Evolutionary conservation across 2,113 vertebrate species (phyloP).

Genomic region (Hemicordylus capensis): DNA sequence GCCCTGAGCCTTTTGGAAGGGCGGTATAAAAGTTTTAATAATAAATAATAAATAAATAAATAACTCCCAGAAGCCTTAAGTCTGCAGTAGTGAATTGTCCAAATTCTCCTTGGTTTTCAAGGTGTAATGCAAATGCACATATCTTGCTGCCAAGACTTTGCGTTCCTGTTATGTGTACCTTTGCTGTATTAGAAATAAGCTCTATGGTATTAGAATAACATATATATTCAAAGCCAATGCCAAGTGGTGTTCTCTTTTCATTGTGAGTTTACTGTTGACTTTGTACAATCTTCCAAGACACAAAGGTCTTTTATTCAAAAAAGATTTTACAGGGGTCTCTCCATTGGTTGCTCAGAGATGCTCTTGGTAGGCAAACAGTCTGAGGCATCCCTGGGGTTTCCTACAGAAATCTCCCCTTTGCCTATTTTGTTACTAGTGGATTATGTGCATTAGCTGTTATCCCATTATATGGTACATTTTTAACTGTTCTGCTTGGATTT

Average conservation of each 20-base stretch:
- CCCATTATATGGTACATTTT: slow-evolving; percentile 77
- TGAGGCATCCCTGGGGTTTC: slow-evolving; percentile 64
- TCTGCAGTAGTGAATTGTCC: slow-evolving; percentile 58
- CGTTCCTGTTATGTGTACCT: slow-evolving; percentile 51
- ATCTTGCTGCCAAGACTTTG: slow-evolving; percentile 44
- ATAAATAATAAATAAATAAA: no score
- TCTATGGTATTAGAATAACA: slow-evolving; percentile 52
- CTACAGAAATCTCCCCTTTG: slow-evolving; percentile 57
- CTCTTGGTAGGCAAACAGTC: slow-evolving; percentile 58
- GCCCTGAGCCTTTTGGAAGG: no score
- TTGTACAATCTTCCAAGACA: slow-evolving; percentile 60
- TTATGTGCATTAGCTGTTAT: slow-evolving; percentile 79
- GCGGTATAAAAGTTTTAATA: no score
- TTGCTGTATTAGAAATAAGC: slow-evolving; percentile 61
- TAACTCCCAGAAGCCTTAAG: no score
- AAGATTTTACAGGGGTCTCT: slow-evolving; percentile 64
- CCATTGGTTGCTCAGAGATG: slow-evolving; percentile 70
- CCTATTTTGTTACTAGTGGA: slow-evolving; percentile 70
- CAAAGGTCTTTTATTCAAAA: slow-evolving; percentile 59
- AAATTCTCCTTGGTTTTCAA: slow-evolving; percentile 67
- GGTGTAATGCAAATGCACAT: slow-evolving; percentile 64
- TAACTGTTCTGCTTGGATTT: slow-evolving; percentile 70
- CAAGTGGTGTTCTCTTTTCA: slow-evolving; percentile 66
- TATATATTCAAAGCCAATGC: slow-evolving; percentile 65
- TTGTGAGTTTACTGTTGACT: slow-evolving; percentile 57